Conservation (phyloP, 2,113 vertebrate species). For the Aptenodytes patagonicus region DNA sequence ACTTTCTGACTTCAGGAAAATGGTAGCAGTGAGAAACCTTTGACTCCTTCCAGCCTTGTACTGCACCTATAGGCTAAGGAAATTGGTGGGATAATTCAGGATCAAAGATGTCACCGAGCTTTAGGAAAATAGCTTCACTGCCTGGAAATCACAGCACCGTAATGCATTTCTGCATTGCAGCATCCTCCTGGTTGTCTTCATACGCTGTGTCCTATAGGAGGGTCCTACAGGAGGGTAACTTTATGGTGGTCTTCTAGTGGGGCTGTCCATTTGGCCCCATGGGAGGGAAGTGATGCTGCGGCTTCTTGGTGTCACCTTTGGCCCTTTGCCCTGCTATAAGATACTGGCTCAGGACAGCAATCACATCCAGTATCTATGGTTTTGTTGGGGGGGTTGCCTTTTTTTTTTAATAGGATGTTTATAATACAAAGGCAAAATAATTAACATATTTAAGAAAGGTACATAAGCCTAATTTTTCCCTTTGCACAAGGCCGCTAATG, state of each 20-base stretch:
- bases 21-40: background rate
- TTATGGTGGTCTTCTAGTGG: background rate
- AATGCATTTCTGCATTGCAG: background rate
- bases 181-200: background rate
- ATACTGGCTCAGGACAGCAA: background rate
- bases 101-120: background rate
- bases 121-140: background rate
- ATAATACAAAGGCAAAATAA: background rate
- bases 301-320: background rate
- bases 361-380: background rate
- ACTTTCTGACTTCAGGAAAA: background rate
- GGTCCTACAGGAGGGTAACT: background rate
- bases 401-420: background rate
- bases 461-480: background rate
- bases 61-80: background rate
- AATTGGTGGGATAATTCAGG: background rate
- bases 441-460: background rate
- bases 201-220: background rate
- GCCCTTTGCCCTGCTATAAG: background rate
- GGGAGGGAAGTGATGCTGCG: background rate
- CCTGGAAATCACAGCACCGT: background rate
- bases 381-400: rapidly evolving
- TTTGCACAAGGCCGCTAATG: background rate
- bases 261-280: background rate
- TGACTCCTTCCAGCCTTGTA: background rate